phyloP scores from a whole-genome alignment of 2,797 vertebrate species.

The Pangasius sanitwongsei region DNA sequence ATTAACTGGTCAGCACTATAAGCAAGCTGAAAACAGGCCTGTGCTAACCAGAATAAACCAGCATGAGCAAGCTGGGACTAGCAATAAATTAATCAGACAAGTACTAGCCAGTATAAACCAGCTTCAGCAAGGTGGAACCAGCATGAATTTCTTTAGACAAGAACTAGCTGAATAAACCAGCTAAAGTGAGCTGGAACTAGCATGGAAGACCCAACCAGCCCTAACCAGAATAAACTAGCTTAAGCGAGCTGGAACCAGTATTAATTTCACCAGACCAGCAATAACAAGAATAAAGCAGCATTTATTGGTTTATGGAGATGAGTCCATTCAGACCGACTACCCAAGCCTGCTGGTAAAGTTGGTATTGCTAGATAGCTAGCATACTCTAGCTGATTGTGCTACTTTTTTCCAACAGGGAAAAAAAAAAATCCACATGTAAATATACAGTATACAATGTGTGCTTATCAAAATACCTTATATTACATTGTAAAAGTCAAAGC shows the following conservation, averaged over 20 bases:
- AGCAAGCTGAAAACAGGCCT: neutral
- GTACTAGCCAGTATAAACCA: neutral
- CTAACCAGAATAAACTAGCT: neutral
- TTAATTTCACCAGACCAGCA: neutral
- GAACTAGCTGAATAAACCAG: neutral
- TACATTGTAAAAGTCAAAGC: neutral
- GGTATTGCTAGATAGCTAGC: neutral
- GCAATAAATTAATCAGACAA: neutral
- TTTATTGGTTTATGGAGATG: neutral
- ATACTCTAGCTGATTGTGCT: neutral
- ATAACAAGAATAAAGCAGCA: neutral
- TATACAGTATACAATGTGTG: neutral
- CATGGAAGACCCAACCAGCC: neutral
- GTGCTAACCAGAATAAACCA: neutral
- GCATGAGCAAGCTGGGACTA: neutral
- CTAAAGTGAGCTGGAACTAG: neutral
- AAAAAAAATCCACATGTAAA: neutral
- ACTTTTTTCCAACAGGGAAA: neutral
- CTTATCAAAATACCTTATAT: neutral
- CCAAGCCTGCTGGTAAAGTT: neutral
- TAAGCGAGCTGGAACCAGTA: neutral
- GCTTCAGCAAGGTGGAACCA: neutral
- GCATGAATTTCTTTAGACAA: neutral
- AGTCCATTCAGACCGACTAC: neutral
- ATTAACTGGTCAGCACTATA: neutral